phyloP scores from a whole-genome alignment of 2,797 vertebrate species.

The Glossophaga mutica region DNA sequence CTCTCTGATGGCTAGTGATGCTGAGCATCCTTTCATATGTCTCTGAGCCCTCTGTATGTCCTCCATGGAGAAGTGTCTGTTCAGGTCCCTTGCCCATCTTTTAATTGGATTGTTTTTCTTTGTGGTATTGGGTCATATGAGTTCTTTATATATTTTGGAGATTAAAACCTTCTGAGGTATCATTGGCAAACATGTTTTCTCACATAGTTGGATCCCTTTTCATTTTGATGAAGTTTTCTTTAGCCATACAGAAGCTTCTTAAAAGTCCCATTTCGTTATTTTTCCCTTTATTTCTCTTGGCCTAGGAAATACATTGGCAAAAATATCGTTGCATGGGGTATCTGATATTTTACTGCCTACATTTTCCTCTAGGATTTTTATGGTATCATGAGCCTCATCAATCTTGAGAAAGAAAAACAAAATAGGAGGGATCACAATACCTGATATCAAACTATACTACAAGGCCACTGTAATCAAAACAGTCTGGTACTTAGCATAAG shows the following conservation, averaged over 20 bases:
- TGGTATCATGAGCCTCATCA: neutral
- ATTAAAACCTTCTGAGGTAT: too few relatives aligned
- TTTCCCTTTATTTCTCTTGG: too few relatives aligned
- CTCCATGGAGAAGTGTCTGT: neutral
- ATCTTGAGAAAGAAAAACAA: neutral
- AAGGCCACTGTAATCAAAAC: neutral
- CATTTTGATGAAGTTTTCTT: too few relatives aligned
- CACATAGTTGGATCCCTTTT: too few relatives aligned
- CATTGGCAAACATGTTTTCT: too few relatives aligned
- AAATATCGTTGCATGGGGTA: neutral
- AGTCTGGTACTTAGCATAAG: neutral
- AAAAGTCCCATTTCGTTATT: too few relatives aligned
- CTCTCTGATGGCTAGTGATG: neutral
- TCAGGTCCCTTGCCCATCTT: neutral
- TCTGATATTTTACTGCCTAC: neutral
- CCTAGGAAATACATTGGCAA: too few relatives aligned
- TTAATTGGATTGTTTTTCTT: neutral
- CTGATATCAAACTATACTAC: neutral
- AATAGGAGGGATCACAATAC: neutral
- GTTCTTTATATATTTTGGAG: too few relatives aligned
- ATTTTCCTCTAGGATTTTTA: neutral
- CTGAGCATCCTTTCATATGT: neutral
- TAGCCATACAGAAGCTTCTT: too few relatives aligned
- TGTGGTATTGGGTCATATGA: neutral
- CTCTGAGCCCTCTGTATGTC: neutral